Percentiles rank a stretch among this genome's conserved stretches.
phyloP scores from a whole-genome alignment of 2,797 vertebrate species.

The Brotula barbata region DNA sequence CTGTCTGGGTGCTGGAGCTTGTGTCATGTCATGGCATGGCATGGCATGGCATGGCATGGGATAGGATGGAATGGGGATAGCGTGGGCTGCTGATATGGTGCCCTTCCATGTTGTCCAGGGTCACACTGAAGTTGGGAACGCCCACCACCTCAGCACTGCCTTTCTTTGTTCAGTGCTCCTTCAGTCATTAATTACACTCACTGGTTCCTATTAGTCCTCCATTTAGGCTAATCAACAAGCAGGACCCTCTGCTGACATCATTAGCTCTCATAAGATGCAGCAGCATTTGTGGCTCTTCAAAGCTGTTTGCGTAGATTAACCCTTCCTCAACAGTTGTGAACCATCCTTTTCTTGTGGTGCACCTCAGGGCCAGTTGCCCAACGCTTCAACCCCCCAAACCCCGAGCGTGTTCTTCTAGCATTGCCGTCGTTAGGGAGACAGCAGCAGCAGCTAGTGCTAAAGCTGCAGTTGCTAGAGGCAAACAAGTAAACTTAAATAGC shows the following conservation, averaged over 20 bases:
- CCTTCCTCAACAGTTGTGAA: constrained; percentile 64
- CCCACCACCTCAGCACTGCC: constrained; percentile 32
- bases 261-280: constrained; percentile 73
- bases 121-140: constrained; percentile 58
- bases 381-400: constrained; percentile 15
- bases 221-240: constrained; percentile 78
- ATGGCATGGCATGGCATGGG: constrained; percentile 59
- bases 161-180: constrained; percentile 61
- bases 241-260: constrained; percentile 73
- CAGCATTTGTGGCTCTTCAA: constrained; percentile 57
- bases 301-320: constrained; percentile 67
- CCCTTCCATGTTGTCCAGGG: constrained; percentile 57
- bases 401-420: constrained; percentile 43
- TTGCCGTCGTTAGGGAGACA: constrained; percentile 63
- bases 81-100: constrained; percentile 66
- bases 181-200: constrained; percentile 76
- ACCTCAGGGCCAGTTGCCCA: constrained; percentile 58
- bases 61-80: constrained; percentile 50
- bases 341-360: constrained; percentile 47
- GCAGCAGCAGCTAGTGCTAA: constrained; percentile 53
- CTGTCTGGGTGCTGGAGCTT: constrained; percentile 68
- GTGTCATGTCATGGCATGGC: constrained; percentile 62
- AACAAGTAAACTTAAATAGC: constrained; percentile 70
- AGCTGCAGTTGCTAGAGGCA: constrained; percentile 65
- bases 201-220: constrained; percentile 70